Conservation (phyloP, 2,113 vertebrate genomes). For the Bos indicus region DNA sequence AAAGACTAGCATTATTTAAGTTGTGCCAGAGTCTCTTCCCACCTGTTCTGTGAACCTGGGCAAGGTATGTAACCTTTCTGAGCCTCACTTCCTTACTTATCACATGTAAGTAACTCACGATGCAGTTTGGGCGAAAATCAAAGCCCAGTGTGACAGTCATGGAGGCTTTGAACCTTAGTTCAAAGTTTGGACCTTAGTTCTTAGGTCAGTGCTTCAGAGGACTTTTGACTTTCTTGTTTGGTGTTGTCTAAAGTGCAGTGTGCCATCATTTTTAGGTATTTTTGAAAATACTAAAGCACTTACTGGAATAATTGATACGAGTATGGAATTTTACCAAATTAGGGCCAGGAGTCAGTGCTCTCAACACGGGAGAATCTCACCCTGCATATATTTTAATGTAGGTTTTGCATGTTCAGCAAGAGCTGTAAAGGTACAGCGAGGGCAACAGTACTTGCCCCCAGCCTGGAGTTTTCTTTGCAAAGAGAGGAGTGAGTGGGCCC, state of each 20-base stretch:
- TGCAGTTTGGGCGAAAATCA: not conserved
- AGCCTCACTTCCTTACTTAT: not conserved
- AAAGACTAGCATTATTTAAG: not conserved
- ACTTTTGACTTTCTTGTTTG: not conserved
- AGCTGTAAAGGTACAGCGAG: too few species aligned
- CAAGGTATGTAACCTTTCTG: not conserved
- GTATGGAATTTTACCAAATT: not conserved
- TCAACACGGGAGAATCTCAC: not conserved
- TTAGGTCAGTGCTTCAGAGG: not conserved
- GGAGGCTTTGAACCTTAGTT: not conserved
- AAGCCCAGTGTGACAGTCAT: not conserved
- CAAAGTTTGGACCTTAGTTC: not conserved
- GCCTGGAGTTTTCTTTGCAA: not conserved
- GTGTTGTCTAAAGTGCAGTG: not conserved
- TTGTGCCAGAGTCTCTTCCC: not conserved
- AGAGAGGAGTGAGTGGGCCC: too few species aligned
- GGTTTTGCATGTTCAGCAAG: not conserved
- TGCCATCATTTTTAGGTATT: not conserved
- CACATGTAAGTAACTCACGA: not conserved
- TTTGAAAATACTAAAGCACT: not conserved
- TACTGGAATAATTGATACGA: not conserved
- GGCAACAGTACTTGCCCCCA: not conserved
- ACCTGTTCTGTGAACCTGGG: not conserved
- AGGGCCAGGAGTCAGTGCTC: not conserved
- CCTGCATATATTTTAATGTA: not conserved